phyloP scores from a whole-genome alignment of 2,888 invertebrate genomes.

The Ophraella communa region DNA sequence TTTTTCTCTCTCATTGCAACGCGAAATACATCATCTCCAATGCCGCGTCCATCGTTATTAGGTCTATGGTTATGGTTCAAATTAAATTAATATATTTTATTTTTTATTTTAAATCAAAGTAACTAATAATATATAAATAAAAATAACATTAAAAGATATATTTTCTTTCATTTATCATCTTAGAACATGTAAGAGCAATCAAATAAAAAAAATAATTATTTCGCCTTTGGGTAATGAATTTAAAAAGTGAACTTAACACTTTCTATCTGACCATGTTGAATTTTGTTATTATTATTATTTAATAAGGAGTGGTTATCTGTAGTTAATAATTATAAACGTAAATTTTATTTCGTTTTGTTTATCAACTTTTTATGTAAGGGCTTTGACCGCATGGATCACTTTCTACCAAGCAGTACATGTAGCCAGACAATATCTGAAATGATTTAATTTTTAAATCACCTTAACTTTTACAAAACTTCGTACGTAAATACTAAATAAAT shows the following conservation, averaged over 20 bases:
- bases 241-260: slow-evolving; percentile 43
- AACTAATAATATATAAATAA: too few relatives aligned
- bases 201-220: too few relatives aligned
- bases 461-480: too few relatives aligned
- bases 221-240: slow-evolving; percentile 12
- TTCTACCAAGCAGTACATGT: slow-evolving; percentile 7
- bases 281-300: slow-evolving; percentile 35
- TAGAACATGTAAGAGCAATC: neutral
- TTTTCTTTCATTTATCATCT: neutral
- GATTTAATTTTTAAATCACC: too few relatives aligned
- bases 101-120: too few relatives aligned
- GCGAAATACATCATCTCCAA: too few relatives aligned
- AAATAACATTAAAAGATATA: too few relatives aligned
- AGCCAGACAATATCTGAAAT: neutral
- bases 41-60: too few relatives aligned
- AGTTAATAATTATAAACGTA: slow-evolving; percentile 7
- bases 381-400: slow-evolving; percentile 11
- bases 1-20: too few relatives aligned
- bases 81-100: too few relatives aligned
- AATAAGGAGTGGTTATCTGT: slow-evolving; percentile 24
- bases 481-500: too few relatives aligned
- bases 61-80: too few relatives aligned
- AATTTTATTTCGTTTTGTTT: slow-evolving; percentile 15
- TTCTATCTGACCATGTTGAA: slow-evolving; percentile 45
- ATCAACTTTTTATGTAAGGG: slow-evolving; percentile 3